Evolutionary conservation across 2,113 vertebrate species (phyloP).

Genomic region (Hippocampus guttulatus): DNA sequence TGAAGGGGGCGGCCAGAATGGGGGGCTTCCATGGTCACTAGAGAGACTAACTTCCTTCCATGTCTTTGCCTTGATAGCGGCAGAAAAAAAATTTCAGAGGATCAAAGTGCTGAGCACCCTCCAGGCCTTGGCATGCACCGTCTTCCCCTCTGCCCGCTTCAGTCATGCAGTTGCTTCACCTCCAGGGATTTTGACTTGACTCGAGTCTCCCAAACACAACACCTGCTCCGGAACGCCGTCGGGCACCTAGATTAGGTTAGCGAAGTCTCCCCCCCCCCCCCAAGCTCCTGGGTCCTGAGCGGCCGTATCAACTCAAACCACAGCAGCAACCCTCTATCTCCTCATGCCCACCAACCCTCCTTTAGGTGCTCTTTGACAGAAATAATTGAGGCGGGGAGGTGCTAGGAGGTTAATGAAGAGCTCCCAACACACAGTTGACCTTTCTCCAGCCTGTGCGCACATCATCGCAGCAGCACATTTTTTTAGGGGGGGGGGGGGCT

Average conservation of each 20-base stretch:
- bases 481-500: slow-evolving; percentile 43
- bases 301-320: slow-evolving; percentile 50
- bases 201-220: slow-evolving; percentile 49
- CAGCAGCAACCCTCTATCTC: slow-evolving; percentile 32
- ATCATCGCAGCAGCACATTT: slow-evolving; percentile 59
- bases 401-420: slow-evolving; percentile 78
- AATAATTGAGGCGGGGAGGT: slow-evolving; percentile 71
- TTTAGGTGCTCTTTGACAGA: slow-evolving; percentile 64
- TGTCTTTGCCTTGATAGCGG: slow-evolving; percentile 37
- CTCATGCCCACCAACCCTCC: slow-evolving; percentile 14
- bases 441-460: slow-evolving; percentile 68
- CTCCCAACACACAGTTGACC: slow-evolving; percentile 73
- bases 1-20: neutral
- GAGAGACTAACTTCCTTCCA: slow-evolving; percentile 31
- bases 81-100: slow-evolving; percentile 58
- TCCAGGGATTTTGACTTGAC: slow-evolving; percentile 46
- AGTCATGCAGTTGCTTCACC: slow-evolving; percentile 37
- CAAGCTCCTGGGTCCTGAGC: slow-evolving; percentile 45
- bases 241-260: slow-evolving; percentile 57
- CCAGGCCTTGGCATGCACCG: slow-evolving; percentile 34
- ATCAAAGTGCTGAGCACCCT: slow-evolving; percentile 61
- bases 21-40: neutral
- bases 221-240: slow-evolving; percentile 59
- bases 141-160: slow-evolving; percentile 13
- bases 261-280: slow-evolving; percentile 35